Conservation (phyloP, 2,888 invertebrate species). For the Lasioglossum marginatum region DNA sequence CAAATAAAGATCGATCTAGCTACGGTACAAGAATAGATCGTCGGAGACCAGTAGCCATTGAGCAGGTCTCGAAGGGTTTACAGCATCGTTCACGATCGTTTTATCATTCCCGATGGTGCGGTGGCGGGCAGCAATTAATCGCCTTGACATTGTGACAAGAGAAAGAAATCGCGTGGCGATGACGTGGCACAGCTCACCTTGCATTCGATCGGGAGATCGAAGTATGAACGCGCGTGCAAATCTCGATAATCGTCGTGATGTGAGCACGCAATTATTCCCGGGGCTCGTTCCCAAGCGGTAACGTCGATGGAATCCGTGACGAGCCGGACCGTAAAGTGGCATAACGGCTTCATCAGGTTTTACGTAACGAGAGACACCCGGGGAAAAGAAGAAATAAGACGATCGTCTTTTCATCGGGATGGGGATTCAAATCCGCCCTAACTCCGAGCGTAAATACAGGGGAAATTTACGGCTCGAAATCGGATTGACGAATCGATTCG, state of each 20-base stretch:
- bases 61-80: background rate
- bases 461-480: slow-evolving; percentile 45
- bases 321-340: slow-evolving; percentile 29
- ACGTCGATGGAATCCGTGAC: slow-evolving; percentile 27
- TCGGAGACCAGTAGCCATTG: background rate
- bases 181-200: slow-evolving; percentile 60
- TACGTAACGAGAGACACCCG: slow-evolving; percentile 60
- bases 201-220: slow-evolving; percentile 56
- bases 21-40: background rate
- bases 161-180: slow-evolving; percentile 55
- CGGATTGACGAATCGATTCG: slow-evolving; percentile 34
- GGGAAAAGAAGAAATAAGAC: slow-evolving; percentile 6
- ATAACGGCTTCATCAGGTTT: slow-evolving; percentile 70
- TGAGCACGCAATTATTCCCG: slow-evolving; percentile 24
- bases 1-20: background rate
- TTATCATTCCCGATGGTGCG: background rate
- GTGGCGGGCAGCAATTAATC: slow-evolving; percentile 31
- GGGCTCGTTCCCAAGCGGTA: slow-evolving; percentile 31
- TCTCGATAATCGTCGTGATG: slow-evolving; percentile 21
- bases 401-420: background rate
- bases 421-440: slow-evolving; percentile 12
- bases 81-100: background rate
- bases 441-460: slow-evolving; percentile 20
- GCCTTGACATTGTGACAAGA: slow-evolving; percentile 65
- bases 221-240: slow-evolving; percentile 27